Conservation (phyloP, 2,888 invertebrate species). For the Magallana nippona region DNA sequence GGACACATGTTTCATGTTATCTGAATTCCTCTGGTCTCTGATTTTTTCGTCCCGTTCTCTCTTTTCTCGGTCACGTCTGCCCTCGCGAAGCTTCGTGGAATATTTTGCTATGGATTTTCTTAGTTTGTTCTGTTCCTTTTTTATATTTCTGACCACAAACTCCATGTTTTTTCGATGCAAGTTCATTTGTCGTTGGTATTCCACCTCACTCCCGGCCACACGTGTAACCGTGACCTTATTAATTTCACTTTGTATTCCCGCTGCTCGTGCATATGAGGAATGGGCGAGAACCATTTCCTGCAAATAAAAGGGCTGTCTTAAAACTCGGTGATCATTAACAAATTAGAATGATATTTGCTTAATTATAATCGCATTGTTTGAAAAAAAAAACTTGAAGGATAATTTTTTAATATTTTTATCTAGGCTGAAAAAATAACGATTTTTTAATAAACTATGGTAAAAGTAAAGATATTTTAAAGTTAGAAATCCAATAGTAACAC, state of each 20-base stretch:
- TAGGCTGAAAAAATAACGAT: too few relatives aligned
- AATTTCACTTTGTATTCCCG: conserved; percentile 70
- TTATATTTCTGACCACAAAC: conserved; percentile 61
- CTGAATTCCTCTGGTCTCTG: conserved; percentile 40
- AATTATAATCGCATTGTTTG: too few relatives aligned
- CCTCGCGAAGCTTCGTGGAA: conserved; percentile 59
- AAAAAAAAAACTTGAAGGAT: too few relatives aligned
- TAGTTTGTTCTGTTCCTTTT: conserved; percentile 62
- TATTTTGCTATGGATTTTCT: conserved; percentile 59
- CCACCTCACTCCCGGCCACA: conserved; percentile 68
- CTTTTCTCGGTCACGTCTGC: conserved; percentile 56
- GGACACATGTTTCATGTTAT: conserved; percentile 33
- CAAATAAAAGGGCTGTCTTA: too few relatives aligned
- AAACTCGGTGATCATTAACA: too few relatives aligned
- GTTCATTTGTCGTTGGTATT: conserved; percentile 66
- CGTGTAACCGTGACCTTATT: conserved; percentile 68
- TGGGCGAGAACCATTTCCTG: conserved; percentile 65
- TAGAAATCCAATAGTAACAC: too few relatives aligned
- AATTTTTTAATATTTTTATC: too few relatives aligned
- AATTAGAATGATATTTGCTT: too few relatives aligned
- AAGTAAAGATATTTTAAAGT: too few relatives aligned
- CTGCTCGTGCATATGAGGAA: conserved; percentile 67
- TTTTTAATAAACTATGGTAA: too few relatives aligned
- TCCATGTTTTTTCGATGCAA: conserved; percentile 66
- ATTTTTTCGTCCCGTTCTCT: conserved; percentile 54